Percentiles rank a stretch among this genome's conserved stretches.
Conservation (phyloP, 2,888 invertebrate genomes). For the Mesodorylaimus sp. region DNA sequence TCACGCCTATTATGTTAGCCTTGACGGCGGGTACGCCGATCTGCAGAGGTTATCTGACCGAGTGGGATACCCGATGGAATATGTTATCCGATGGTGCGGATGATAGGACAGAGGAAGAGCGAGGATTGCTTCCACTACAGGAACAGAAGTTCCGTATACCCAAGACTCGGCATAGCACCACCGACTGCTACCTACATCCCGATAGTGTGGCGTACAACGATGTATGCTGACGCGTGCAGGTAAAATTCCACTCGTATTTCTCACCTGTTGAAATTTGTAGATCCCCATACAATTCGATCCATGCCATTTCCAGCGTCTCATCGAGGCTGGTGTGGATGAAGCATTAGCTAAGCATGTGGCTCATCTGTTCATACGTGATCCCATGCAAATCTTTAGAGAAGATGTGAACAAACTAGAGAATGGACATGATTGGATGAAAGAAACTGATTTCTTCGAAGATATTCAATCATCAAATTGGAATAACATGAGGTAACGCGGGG, state of each 20-base stretch:
- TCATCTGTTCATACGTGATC: conserved; percentile 84
- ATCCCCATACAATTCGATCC: conserved; percentile 68
- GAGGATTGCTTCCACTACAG: conserved; percentile 42
- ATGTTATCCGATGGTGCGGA: conserved; percentile 60
- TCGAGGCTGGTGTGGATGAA: conserved; percentile 70
- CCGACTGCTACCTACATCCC: conserved; percentile 76
- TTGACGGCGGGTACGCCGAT: conserved; percentile 83
- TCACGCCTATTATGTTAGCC: conserved; percentile 90
- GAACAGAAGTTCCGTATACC: conserved; percentile 46
- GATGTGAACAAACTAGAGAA: conserved; percentile 74
- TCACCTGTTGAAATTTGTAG: no score
- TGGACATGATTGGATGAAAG: no score
- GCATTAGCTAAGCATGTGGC: conserved; percentile 78
- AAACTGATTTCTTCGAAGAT: conserved; percentile 97
- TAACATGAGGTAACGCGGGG: conserved; percentile 53
- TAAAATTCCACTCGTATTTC: no score
- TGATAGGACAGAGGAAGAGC: conserved; percentile 70
- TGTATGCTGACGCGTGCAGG: no score
- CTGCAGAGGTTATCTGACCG: conserved; percentile 71
- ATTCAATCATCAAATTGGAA: conserved; percentile 99
- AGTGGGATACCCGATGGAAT: conserved; percentile 88
- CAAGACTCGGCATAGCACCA: conserved; percentile 87
- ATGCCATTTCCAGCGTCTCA: conserved; percentile 56
- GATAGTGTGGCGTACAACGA: conserved; percentile 68
- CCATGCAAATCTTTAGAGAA: conserved; percentile 58